Conservation (phyloP, 2,113 vertebrate species). For the Sarotherodon lohbergeri region DNA sequence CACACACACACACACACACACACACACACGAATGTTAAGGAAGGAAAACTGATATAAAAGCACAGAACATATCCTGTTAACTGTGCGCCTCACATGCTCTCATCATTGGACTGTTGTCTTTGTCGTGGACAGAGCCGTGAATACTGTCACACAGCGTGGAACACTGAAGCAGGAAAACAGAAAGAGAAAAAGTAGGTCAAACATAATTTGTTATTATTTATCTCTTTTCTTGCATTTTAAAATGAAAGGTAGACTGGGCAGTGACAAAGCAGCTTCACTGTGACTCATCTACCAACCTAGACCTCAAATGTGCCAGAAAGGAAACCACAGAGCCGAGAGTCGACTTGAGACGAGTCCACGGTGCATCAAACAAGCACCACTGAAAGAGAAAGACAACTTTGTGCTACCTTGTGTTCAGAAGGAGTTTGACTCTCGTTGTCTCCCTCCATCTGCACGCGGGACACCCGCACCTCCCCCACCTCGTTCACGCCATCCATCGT, state of each 20-base stretch:
- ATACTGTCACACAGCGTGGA: conserved; percentile 26
- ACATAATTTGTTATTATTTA: not conserved
- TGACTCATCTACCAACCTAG: not conserved
- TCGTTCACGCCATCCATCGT: conserved; percentile 16
- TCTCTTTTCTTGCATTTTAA: not conserved
- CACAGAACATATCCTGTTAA: not conserved
- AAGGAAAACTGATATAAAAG: accelerated
- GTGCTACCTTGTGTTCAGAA: conserved; percentile 24
- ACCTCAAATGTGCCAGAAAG: not conserved
- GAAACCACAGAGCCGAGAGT: not conserved
- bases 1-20: no score
- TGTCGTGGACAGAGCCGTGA: conserved; percentile 39
- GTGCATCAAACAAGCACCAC: accelerated
- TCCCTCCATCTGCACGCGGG: conserved; percentile 28
- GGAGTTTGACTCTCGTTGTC: not conserved
- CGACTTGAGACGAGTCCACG: not conserved
- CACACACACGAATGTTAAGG: not conserved
- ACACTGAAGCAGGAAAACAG: not conserved
- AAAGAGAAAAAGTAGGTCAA: not conserved
- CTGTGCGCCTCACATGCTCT: conserved; percentile 43
- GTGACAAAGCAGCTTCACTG: not conserved
- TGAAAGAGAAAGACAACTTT: not conserved
- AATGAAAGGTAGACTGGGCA: not conserved
- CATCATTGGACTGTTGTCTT: conserved; percentile 49
- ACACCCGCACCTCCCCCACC: conserved; percentile 30